Base-by-base conservation (phyloP, 2,113 vertebrate genomes). In the Nestor notabilis region DNA sequence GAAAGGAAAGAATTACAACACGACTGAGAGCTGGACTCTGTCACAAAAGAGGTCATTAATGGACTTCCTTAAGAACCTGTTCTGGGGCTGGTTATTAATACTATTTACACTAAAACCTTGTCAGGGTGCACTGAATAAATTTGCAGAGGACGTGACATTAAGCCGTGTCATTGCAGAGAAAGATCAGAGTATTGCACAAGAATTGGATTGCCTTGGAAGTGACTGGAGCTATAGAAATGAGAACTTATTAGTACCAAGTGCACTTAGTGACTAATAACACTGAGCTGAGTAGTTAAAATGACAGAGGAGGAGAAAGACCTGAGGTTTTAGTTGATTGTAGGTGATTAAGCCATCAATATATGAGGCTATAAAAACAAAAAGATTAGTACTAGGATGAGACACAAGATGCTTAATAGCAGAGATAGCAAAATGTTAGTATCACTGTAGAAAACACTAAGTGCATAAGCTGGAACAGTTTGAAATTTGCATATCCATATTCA, bases 241-340 rank as follows among this genome's bases (percentile, higher is more conserved):
- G 89, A 94, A 87, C n/a, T 92, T 92, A 74, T 68, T 69, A 64
- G 72, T 71, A 94, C 69, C 52, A 76, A 95, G 69, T 85, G 91
- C 77, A 82, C 74, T 93, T 93, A 87, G 65, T 96, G 89, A 91
- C 91, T 95, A 96, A 94, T 91, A 91, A 76, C 61, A 60, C 56
- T 52, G 83, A 94, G 61, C 77, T 96, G 56, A 56, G 77, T 82
- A 93, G 83, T 87, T 96, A 69, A 87, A 94, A 93, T 89, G 87
- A 87, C 1, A 64, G 87, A 79, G 84, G 91, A 89, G 50, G 81
- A 95, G 56, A 95, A 79, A 85, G 87, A 87, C 91, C 56, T 1
- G 6, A 89, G 78, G 61, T 75, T 94, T 93, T 76, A 65, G 77
- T 79, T 97, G 91, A 82, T 89, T 5, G 2, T 89, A 72, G 61